Base-by-base conservation (phyloP, 2,113 vertebrate genomes). In the Bubo blakistoni region DNA sequence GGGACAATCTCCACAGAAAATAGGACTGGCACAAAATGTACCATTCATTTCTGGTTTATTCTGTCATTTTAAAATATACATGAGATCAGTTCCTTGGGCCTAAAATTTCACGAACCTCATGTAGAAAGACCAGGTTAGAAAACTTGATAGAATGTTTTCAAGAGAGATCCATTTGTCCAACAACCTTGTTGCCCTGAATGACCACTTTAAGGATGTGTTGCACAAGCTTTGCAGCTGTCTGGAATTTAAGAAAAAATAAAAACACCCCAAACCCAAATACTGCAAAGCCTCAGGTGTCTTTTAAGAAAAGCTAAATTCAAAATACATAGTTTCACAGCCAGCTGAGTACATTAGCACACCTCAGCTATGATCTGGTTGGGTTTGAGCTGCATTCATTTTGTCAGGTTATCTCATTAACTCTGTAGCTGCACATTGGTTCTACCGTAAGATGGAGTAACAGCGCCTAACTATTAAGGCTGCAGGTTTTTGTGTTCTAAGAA, bases 21-120 rank as follows among this genome's bases (percentile, higher is more conserved):
- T 7, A 38, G 0, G 1, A 61, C 26, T n/a, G 7, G 25, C 19
- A 86, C 2, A 51, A 8, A 16, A 72, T 42, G 2, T 11, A 32
- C 2, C 21, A 26, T 1, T 47, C 5, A 63, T 34, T 81, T n/a
- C 27, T 3, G 0, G 7, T 77, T 76, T 36, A 13, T 13, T 62
- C 13, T 40, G 12, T 9, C 18, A 66, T 44, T 65, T 81, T 8
- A 71, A 49, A 81, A 90, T 25, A 85, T 0, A 4, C 24, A 34
- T 25, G 63, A 11, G 4, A n/a, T 44, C 29, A 14, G 7, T 22
- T 65, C 10, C 59, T 20, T 24, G 24, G 13, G 24, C 59, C 44
- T 70, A 69, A 77, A 61, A 73, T 9, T 38, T 70, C 29, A 65
- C 14, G 70, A 80, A 49, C 2, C 5, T 62, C 30, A 52, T 46